phyloP scores from a whole-genome alignment of 2,113 vertebrate genomes.

The Aspiorhynchus laticeps region DNA sequence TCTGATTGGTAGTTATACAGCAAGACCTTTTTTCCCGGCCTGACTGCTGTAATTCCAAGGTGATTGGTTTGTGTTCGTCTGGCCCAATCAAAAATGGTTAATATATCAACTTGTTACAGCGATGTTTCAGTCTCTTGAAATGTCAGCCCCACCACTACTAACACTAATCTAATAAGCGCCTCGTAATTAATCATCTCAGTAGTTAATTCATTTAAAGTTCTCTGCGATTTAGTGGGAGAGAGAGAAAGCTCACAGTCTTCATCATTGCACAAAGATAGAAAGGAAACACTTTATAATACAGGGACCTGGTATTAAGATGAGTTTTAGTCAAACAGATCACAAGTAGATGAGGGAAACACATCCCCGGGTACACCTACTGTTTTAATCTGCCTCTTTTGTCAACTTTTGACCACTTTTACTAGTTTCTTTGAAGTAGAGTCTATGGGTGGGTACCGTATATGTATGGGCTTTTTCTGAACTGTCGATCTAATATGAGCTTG shows the following conservation, averaged over 20 bases:
- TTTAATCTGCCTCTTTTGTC: too few relatives aligned
- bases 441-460: too few relatives aligned
- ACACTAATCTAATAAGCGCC: conserved; percentile 12
- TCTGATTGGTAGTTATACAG: neutral
- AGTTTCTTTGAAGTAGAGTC: too few relatives aligned
- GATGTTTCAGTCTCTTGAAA: neutral
- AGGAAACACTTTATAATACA: neutral
- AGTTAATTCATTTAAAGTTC: conserved; percentile 20
- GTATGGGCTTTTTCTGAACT: too few relatives aligned
- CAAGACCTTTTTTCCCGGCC: neutral
- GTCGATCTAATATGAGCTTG: too few relatives aligned
- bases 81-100: neutral
- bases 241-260: neutral
- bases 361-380: too few relatives aligned
- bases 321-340: too few relatives aligned
- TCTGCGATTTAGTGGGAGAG: neutral
- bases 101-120: neutral
- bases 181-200: conserved; percentile 1
- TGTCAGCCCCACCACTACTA: neutral
- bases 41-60: neutral
- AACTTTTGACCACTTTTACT: too few relatives aligned
- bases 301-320: too few relatives aligned
- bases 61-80: neutral
- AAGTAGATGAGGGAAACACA: too few relatives aligned
- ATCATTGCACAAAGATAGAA: neutral